Percentiles rank a stretch among this genome's conserved stretches.
phyloP scores from a whole-genome alignment of 2,797 vertebrate genomes.

The Cuniculus paca region DNA sequence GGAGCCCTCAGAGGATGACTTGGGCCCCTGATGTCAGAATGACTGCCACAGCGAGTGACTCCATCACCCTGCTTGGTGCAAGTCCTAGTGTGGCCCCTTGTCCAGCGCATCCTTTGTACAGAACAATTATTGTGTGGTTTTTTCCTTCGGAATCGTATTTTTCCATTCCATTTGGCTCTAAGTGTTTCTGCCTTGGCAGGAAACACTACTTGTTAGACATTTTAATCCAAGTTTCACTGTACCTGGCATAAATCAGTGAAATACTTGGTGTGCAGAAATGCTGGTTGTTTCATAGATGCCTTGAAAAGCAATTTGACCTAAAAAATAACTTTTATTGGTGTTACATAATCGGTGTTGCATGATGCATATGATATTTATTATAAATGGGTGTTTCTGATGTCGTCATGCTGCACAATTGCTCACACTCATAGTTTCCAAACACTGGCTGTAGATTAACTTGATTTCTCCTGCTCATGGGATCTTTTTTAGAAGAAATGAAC shows the following conservation, averaged over 20 bases:
- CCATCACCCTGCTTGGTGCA: rapidly evolving
- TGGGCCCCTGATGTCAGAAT: background rate
- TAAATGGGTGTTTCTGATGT: slow-evolving; percentile 22
- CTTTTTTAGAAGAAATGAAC: background rate
- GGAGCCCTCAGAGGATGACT: background rate
- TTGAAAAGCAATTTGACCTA: slow-evolving; percentile 72
- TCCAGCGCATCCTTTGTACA: background rate
- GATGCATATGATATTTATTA: slow-evolving; percentile 1
- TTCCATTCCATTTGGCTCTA: slow-evolving; percentile 47
- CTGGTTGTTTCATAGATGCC: slow-evolving; percentile 51
- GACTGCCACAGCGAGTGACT: background rate
- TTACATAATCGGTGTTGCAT: slow-evolving; percentile 15
- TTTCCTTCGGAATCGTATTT: slow-evolving; percentile 26
- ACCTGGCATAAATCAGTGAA: slow-evolving; percentile 61
- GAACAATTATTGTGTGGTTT: background rate
- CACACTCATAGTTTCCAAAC: slow-evolving; percentile 47
- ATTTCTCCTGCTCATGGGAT: slow-evolving; percentile 28
- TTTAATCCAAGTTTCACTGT: slow-evolving; percentile 51
- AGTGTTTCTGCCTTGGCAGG: slow-evolving; percentile 60
- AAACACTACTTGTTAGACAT: background rate
- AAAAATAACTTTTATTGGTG: slow-evolving; percentile 58
- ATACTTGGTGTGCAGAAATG: slow-evolving; percentile 41
- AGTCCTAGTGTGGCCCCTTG: background rate
- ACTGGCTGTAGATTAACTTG: background rate
- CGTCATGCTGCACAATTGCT: slow-evolving; percentile 25